A percentile compares a stretch with the other conserved stretches of the same genome.
Conservation (phyloP, 1,140 invertebrate species). For the Popillia japonica region DNA sequence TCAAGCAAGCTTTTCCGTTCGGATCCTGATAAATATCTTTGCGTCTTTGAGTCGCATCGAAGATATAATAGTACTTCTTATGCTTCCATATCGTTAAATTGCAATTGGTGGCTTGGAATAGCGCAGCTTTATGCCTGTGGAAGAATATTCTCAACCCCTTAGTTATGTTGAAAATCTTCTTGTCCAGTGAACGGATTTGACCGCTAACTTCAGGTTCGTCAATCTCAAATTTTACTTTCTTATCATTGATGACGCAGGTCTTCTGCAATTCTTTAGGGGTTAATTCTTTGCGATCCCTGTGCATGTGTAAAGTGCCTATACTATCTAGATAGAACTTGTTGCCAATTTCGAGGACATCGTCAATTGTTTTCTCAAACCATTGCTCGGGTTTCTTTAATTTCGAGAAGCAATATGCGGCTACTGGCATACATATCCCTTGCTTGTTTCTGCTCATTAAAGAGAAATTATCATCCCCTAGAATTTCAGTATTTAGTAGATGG, state of each 20-base stretch:
- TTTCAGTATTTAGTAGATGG: neutral
- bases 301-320: slow-evolving; percentile 48
- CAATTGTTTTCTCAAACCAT: slow-evolving; percentile 64
- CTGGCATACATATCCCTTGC: slow-evolving; percentile 65
- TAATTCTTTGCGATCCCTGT: slow-evolving; percentile 48
- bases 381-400: slow-evolving; percentile 64
- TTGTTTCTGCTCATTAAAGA: slow-evolving; percentile 55
- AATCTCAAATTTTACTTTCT: slow-evolving; percentile 52
- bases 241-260: slow-evolving; percentile 41
- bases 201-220: slow-evolving; percentile 55
- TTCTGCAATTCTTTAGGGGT: slow-evolving; percentile 50
- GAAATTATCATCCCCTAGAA: slow-evolving; percentile 50
- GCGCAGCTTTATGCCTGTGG: slow-evolving; percentile 61
- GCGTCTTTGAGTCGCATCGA: slow-evolving; percentile 63
- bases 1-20: slow-evolving; percentile 61
- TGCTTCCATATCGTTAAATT: slow-evolving; percentile 65
- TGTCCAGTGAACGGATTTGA: slow-evolving; percentile 58
- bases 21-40: slow-evolving; percentile 54
- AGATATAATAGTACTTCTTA: slow-evolving; percentile 64
- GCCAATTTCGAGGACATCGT: slow-evolving; percentile 63
- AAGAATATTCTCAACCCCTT: slow-evolving; percentile 66
- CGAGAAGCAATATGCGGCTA: slow-evolving; percentile 65
- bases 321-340: slow-evolving; percentile 60
- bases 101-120: slow-evolving; percentile 62
- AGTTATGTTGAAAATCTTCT: slow-evolving; percentile 64